Evolutionary conservation across 92 coral and sea anemone genomes (phyloP).

Genomic region (Umimayanthus chanpuru): DNA sequence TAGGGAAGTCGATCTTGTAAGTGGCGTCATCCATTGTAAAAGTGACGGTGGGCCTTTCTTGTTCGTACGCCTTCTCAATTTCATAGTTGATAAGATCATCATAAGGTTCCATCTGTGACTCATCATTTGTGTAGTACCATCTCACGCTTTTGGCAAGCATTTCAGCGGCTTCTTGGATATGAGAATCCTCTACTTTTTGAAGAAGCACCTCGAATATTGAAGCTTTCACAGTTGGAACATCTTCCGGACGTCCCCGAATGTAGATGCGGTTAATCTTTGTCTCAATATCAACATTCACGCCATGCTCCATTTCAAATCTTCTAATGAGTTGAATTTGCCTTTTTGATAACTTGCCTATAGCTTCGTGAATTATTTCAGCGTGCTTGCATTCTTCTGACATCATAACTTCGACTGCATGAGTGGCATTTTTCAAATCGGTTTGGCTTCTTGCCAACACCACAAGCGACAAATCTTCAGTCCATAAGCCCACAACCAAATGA

Average conservation of each 20-base stretch:
- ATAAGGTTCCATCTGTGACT: conserved; percentile 39
- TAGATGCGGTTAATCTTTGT: conserved; percentile 48
- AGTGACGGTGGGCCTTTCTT: conserved; percentile 24
- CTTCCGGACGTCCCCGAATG: conserved; percentile 59
- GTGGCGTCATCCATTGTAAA: conserved; percentile 15
- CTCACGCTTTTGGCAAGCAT: conserved; percentile 58
- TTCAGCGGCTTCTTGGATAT: conserved; percentile 62
- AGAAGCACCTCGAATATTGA: conserved; percentile 43
- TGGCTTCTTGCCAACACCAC: conserved; percentile 44
- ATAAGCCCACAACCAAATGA: neutral
- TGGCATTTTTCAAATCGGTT: conserved; percentile 43
- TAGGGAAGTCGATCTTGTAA: conserved; percentile 24
- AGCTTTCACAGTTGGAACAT: conserved; percentile 39
- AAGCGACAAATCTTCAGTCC: conserved; percentile 10
- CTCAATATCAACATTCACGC: conserved; percentile 41
- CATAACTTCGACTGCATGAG: conserved; percentile 36
- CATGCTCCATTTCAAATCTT: conserved; percentile 9
- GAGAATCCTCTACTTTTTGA: conserved; percentile 44
- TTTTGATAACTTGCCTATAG: conserved; percentile 59
- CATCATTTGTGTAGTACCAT: conserved; percentile 53
- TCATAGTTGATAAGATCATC: conserved; percentile 47
- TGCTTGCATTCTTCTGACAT: conserved; percentile 50
- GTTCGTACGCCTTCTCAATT: conserved; percentile 67
- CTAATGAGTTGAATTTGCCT: conserved; percentile 40
- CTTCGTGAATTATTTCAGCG: conserved; percentile 49